These are phyloP conservation scores for Trachelus stipa DNA, from an alignment of 2,888 invertebrate species.

Conservation along the genomic window DNA sequence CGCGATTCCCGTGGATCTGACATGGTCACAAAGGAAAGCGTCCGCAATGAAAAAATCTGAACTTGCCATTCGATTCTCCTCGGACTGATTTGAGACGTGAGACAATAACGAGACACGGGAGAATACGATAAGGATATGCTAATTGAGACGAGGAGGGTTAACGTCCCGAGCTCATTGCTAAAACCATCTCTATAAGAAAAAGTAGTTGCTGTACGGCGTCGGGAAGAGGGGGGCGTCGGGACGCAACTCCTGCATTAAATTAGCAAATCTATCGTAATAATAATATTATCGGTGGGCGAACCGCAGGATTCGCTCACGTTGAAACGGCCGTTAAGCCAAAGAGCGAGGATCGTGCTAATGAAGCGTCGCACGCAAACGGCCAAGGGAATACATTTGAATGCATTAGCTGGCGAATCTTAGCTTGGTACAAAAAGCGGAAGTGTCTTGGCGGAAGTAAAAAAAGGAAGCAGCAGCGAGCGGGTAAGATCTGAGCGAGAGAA, in stretches of 20 bases:
- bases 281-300: conserved; percentile 54
- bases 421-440: conserved; percentile 1
- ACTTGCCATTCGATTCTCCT: not conserved
- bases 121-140: not conserved
- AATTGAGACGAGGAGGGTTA: not conserved
- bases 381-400: conserved; percentile 57
- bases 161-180: conserved; percentile 3
- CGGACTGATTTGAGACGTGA: not conserved
- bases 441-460: conserved; percentile 3
- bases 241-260: conserved; percentile 42
- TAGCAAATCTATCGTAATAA: conserved; percentile 62
- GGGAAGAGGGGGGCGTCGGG: conserved; percentile 15
- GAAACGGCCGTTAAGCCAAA: conserved; percentile 21
- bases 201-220: not conserved
- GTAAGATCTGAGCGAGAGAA: not conserved
- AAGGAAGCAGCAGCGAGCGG: not conserved
- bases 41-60: not conserved
- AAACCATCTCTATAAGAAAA: conserved; percentile 1
- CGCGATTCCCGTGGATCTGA: not conserved
- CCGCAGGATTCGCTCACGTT: conserved; percentile 20
- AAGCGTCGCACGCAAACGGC: conserved; percentile 53
- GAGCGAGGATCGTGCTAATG: conserved; percentile 48
- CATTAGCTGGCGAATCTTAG: conserved; percentile 39
- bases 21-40: not conserved
- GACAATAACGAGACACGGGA: not conserved